Evolutionary conservation across 1,140 invertebrate genomes (phyloP), one percentile per base, ranked within the genome.

Genomic region (Tyrophagus putrescentiae): DNA sequence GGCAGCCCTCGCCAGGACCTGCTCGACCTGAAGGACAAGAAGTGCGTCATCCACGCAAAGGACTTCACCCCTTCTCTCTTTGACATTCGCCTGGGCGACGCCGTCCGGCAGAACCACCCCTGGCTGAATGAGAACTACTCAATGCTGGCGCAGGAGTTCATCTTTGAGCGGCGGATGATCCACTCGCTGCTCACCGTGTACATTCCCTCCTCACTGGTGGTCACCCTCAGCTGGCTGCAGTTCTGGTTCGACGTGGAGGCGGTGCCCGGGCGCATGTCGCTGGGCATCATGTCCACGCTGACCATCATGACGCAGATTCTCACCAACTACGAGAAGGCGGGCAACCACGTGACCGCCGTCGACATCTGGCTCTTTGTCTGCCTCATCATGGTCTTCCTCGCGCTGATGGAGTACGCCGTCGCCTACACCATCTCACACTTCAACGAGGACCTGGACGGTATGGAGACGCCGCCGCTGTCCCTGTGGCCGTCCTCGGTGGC

Each of bases 161-260:
- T 63, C 1, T 66, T 67, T 32, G 34, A 48, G 1, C 56, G 65
- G 7, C 45, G 65, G 29, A 41, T 67, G 2, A 66, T 60, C 4
- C 50, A 48, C 27, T 62, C 57, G 27, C 11, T 67, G 3, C 23
- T 67, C 1, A 67, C 64, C 18, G 57, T 64, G 2, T 67, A 66
- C 33, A 52, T 67, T 32, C 65, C 65, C n/a, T 66, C 62, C 21
- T 56, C 58, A 4, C 29, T 67, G 41, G 59, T 66, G 1, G 65
- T 67, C 4, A 54, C 54, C 6, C 54, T 66, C 1, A 66, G 64
- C 0, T 67, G 65, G 66, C 66, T 72, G n/a, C 70, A 70, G 31
- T 72, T 72, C 61, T 72, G 72, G 72, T 50, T 74, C 7, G 70
- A 73, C 57, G 70, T 72, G 25, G 67, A 70, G 28, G 66, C 68